A percentile compares a stretch with the other conserved stretches of the same genome.
phyloP scores from a whole-genome alignment of 2,113 vertebrate genomes.

The Eolophus roseicapilla region DNA sequence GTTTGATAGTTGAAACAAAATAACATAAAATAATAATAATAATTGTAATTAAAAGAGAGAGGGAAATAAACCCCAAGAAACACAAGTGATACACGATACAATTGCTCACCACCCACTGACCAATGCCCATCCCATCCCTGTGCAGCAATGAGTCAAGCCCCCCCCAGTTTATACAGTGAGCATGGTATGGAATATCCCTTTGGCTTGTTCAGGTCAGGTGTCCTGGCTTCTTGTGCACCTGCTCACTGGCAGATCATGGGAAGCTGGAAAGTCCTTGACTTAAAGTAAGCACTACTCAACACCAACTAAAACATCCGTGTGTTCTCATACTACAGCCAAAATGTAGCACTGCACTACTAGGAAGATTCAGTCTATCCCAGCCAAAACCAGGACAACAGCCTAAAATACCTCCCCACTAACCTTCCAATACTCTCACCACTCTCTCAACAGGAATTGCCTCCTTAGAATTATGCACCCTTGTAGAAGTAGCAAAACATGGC shows the following conservation, averaged over 20 bases:
- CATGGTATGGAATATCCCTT: background rate
- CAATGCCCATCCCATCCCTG: background rate
- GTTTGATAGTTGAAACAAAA: background rate
- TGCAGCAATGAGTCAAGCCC: background rate
- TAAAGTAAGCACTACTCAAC: background rate
- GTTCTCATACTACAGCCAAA: background rate
- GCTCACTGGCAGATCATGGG: background rate
- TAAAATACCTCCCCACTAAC: background rate
- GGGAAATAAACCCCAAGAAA: background rate
- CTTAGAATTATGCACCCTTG: background rate
- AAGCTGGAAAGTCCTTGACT: background rate
- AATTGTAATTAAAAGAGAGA: background rate
- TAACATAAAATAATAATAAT: background rate
- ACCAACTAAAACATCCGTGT: background rate
- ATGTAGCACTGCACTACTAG: background rate
- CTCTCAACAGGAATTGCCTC: background rate
- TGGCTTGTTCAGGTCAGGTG: background rate
- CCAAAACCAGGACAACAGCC: background rate
- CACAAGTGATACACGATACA: background rate
- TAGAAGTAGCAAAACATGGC: background rate
- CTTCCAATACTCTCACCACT: background rate
- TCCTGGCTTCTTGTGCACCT: background rate
- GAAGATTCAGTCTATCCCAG: background rate
- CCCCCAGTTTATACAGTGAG: background rate
- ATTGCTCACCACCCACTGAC: background rate